These are phyloP conservation scores for Copidosoma aretas DNA, from an alignment of 2,888 invertebrate genomes.

Conservation along the genomic window DNA sequence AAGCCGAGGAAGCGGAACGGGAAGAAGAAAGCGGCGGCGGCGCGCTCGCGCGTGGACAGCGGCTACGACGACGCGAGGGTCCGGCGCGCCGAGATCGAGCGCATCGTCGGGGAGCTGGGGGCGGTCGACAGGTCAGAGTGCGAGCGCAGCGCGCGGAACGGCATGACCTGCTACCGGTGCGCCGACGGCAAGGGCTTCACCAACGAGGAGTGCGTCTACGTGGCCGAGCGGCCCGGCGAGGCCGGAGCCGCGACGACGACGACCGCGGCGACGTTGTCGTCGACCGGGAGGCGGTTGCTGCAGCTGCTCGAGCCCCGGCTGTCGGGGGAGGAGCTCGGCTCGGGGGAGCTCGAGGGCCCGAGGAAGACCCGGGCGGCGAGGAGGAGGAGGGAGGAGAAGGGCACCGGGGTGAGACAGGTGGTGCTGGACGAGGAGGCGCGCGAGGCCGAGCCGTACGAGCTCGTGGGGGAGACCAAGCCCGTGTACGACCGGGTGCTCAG, in stretches of 20 bases:
- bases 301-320: conserved; percentile 40
- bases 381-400: conserved; percentile 38
- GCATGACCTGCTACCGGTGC: conserved; percentile 80
- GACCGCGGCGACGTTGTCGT: not conserved
- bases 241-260: not conserved
- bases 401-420: conserved; percentile 45
- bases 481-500: conserved; percentile 71
- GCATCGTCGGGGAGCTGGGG: conserved; percentile 75
- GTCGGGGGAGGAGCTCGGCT: conserved; percentile 29
- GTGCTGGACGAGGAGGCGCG: conserved; percentile 42
- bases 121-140: conserved; percentile 76
- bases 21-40: not conserved
- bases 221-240: conserved; percentile 67
- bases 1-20: no score
- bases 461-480: conserved; percentile 72
- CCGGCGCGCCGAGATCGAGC: conserved; percentile 72
- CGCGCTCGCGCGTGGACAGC: conserved; percentile 32
- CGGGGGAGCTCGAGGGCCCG: conserved; percentile 51
- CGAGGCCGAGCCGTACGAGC: conserved; percentile 52
- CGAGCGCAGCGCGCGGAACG: conserved; percentile 74
- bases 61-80: conserved; percentile 49
- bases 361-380: conserved; percentile 37
- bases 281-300: conserved; percentile 36
- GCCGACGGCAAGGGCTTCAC: conserved; percentile 73
- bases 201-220: conserved; percentile 81